Conservation (phyloP, 2,113 vertebrate species). For the Tragelaphus scriptus region DNA sequence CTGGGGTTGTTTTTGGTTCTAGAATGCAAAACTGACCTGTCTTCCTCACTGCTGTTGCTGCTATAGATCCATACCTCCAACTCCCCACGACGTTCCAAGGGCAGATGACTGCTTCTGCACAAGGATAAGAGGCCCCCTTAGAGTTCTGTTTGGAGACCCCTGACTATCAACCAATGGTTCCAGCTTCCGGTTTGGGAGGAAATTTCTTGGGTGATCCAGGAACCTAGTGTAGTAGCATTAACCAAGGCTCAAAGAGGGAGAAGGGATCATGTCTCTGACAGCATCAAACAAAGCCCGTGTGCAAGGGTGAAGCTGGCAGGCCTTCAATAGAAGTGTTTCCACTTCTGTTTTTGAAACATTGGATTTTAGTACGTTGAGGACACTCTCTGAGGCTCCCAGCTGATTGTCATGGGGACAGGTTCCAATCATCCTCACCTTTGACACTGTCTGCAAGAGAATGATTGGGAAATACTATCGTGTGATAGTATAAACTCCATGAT, state of each 20-base stretch:
- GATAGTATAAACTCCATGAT: not conserved
- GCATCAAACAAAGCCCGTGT: not conserved
- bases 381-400: not conserved
- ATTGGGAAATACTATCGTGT: not conserved
- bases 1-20: not conserved
- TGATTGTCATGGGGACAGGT: not conserved
- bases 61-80: not conserved
- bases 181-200: not conserved
- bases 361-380: not conserved
- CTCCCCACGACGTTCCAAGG: not conserved
- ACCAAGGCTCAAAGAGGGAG: not conserved
- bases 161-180: not conserved
- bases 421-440: not conserved
- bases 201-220: not conserved
- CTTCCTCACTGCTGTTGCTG: not conserved
- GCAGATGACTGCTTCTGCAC: not conserved
- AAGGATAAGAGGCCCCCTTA: not conserved
- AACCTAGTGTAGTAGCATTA: not conserved
- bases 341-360: not conserved
- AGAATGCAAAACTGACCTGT: not conserved
- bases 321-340: not conserved
- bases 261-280: not conserved
- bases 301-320: not conserved
- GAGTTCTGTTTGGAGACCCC: not conserved
- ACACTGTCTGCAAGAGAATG: not conserved